Conservation (phyloP, 2,888 invertebrate species). For the Aelia acuminata region DNA sequence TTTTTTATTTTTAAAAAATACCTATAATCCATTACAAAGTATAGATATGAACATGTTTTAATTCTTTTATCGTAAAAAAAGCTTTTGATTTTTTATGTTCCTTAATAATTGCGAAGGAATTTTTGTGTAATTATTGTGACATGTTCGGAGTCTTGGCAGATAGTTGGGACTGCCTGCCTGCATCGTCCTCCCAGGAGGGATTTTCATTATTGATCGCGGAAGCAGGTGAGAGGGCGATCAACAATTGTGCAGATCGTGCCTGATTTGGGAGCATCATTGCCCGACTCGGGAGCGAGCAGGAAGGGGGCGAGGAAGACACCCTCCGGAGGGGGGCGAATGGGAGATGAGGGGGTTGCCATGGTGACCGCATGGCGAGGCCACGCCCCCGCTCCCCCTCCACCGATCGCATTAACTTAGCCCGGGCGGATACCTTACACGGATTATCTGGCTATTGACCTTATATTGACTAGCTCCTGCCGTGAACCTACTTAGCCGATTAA, state of each 20-base stretch:
- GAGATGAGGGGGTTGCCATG: conserved; percentile 52
- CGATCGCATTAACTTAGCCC: conserved; percentile 23
- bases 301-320: conserved; percentile 33
- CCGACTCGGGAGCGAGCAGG: not conserved
- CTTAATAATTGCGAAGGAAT: too few species aligned
- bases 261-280: conserved; percentile 38
- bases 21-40: too few species aligned
- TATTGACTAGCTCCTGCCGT: conserved; percentile 43
- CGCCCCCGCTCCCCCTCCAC: not conserved
- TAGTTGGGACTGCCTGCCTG: not conserved
- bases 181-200: not conserved
- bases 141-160: not conserved
- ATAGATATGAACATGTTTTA: too few species aligned
- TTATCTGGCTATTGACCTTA: conserved; percentile 49
- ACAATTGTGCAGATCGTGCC: conserved; percentile 40
- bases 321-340: conserved; percentile 11
- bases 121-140: not conserved
- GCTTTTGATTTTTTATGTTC: too few species aligned
- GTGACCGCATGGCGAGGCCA: conserved; percentile 50
- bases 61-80: too few species aligned
- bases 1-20: too few species aligned
- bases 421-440: conserved; percentile 36
- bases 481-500: conserved; percentile 45
- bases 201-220: conserved; percentile 3
- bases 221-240: conserved; percentile 18